These are phyloP conservation scores for Chironex yamaguchii DNA, from an alignment of 30 jellyfish, hydroid and myxozoan species.

Conservation along the genomic window DNA sequence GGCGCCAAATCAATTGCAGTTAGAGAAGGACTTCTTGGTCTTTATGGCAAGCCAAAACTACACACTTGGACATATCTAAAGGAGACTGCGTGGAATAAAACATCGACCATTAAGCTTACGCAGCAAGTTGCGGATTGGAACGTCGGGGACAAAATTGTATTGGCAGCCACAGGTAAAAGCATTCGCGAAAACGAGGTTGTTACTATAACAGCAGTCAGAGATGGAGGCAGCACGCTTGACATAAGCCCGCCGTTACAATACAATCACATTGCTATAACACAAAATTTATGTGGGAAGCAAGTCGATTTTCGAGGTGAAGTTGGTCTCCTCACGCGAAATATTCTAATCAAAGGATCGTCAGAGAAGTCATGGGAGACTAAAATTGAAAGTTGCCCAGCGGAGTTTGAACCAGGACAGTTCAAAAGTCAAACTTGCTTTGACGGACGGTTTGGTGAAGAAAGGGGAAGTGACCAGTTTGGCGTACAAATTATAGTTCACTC, in stretches of 20 bases:
- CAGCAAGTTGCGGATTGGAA: constrained; percentile 89
- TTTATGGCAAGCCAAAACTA: constrained; percentile 82
- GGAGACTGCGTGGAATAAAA: constrained; percentile 80
- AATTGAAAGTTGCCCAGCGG: constrained; percentile 78
- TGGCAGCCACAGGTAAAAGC: constrained; percentile 91
- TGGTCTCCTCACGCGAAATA: constrained; percentile 90
- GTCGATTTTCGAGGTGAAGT: constrained; percentile 91
- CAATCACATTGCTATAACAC: constrained; percentile 78
- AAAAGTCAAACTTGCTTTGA: constrained; percentile 94
- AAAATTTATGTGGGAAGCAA: constrained; percentile 73
- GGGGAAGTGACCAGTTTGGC: constrained; percentile 97
- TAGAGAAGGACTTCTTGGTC: constrained; percentile 86
- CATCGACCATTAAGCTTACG: constrained; percentile 66
- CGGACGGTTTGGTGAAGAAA: constrained; percentile 92
- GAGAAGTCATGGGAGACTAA: constrained; percentile 66
- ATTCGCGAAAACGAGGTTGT: constrained; percentile 90
- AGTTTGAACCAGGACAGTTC: constrained; percentile 93
- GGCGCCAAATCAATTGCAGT: constrained; percentile 95
- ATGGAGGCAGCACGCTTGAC: constrained; percentile 78
- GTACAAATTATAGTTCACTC: constrained; percentile 96
- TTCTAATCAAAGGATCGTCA: constrained; percentile 84
- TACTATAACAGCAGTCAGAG: constrained; percentile 73
- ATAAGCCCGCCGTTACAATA: constrained; percentile 73
- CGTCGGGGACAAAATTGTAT: constrained; percentile 80
- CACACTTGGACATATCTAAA: constrained; percentile 91